A percentile compares a stretch with the other conserved stretches of the same genome.
Evolutionary conservation across 2,797 vertebrate species (phyloP).

Genomic region (Denticeps clupeoides): DNA sequence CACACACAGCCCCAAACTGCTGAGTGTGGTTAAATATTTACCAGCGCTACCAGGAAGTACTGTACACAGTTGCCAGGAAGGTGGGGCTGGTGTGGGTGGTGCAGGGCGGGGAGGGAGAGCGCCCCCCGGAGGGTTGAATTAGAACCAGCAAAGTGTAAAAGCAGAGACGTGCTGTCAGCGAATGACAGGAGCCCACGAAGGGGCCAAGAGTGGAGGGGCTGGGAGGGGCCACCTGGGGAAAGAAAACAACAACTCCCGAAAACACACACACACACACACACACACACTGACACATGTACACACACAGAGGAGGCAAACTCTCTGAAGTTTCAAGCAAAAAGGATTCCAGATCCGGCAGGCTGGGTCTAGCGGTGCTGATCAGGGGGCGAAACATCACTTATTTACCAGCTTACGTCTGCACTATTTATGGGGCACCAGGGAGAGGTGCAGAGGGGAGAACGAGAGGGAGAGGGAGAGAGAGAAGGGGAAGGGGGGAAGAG

Average conservation of each 20-base stretch:
- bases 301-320: constrained; percentile 33
- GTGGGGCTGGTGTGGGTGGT: constrained; percentile 35
- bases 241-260: constrained; percentile 28
- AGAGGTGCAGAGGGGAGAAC: constrained; percentile 57
- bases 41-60: constrained; percentile 55
- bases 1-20: constrained; percentile 38
- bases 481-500: constrained; percentile 30
- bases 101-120: constrained; percentile 20
- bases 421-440: constrained; percentile 70
- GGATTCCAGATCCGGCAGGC: constrained; percentile 47
- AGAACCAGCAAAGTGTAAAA: constrained; percentile 51
- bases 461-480: constrained; percentile 6
- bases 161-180: constrained; percentile 47
- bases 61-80: constrained; percentile 35
- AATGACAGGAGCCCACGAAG: constrained; percentile 33
- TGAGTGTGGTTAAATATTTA: constrained; percentile 54
- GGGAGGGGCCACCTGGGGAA: constrained; percentile 26
- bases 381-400: constrained; percentile 69
- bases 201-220: constrained; percentile 16
- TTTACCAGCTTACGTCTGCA: constrained; percentile 73
- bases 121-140: constrained; percentile 48
- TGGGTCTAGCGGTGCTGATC: constrained; percentile 54
- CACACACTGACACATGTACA: constrained; percentile 7
- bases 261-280: background rate
- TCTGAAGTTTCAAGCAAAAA: constrained; percentile 54